Conservation (phyloP, 2,888 invertebrate species). For the Agonopterix arenella region DNA sequence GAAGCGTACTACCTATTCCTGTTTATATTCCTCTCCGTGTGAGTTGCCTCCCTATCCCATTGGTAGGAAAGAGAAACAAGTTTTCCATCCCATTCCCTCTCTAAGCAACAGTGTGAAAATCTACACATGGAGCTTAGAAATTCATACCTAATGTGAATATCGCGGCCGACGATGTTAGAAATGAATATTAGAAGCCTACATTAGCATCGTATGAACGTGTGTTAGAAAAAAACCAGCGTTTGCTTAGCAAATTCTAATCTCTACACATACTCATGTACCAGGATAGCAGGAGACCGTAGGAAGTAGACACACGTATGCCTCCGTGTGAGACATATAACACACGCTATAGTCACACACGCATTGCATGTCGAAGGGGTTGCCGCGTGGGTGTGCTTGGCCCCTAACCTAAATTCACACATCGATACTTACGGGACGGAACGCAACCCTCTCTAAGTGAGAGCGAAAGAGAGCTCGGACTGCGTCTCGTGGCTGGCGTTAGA, state of each 20-base stretch:
- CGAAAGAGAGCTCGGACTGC: constrained; percentile 37
- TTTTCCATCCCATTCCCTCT: constrained; percentile 12
- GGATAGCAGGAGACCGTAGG: constrained; percentile 52
- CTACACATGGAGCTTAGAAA: constrained; percentile 9
- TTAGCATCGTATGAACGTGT: constrained; percentile 40
- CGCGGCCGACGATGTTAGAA: constrained; percentile 3
- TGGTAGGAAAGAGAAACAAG: constrained; percentile 11
- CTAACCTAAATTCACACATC: constrained; percentile 48
- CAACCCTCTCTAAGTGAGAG: constrained; percentile 52
- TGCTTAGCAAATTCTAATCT: constrained; percentile 76
- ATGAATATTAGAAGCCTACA: constrained; percentile 38
- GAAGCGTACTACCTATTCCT: too few relatives aligned
- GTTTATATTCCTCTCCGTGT: constrained; percentile 12
- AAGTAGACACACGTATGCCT: constrained; percentile 56
- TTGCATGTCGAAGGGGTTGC: constrained; percentile 63
- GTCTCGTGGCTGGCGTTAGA: constrained; percentile 38
- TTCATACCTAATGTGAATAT: constrained; percentile 9
- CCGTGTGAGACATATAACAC: constrained; percentile 53
- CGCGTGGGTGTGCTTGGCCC: constrained; percentile 29
- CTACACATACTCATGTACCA: constrained; percentile 72
- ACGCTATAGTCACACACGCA: constrained; percentile 64
- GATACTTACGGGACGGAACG: constrained; percentile 25
- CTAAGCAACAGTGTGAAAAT: constrained; percentile 18
- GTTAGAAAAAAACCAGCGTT: constrained; percentile 70
- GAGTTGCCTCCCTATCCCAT: constrained; percentile 13